Percentiles rank a stretch among this genome's conserved stretches.
Conservation (phyloP, 2,797 vertebrate species). For the Echeneis naucrates region DNA sequence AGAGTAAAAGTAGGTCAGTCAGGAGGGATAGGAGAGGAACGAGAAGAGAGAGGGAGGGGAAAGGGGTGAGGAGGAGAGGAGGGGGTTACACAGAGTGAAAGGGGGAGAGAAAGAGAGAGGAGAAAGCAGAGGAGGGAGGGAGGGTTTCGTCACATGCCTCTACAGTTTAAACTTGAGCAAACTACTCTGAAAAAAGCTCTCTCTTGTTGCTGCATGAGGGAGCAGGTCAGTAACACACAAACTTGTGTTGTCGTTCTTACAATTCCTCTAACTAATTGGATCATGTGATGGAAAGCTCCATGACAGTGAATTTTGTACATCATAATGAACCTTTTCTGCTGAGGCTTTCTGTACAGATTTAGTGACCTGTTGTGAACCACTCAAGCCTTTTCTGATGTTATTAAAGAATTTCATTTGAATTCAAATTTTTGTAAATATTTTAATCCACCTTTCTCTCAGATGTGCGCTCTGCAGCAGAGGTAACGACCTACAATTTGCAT, state of each 20-base stretch:
- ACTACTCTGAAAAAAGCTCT: slow-evolving; percentile 58
- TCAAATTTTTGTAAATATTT: slow-evolving; percentile 8
- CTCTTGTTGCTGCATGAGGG: slow-evolving; percentile 55
- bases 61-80: slow-evolving; percentile 41
- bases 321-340: neutral
- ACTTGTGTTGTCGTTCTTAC: neutral
- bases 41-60: slow-evolving; percentile 48
- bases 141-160: slow-evolving; percentile 77
- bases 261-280: neutral
- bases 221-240: slow-evolving; percentile 51
- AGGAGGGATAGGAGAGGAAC: slow-evolving; percentile 65
- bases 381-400: neutral
- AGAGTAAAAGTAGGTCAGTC: slow-evolving; percentile 84
- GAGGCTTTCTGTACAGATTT: neutral
- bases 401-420: slow-evolving; percentile 24
- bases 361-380: neutral
- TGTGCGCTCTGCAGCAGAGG: neutral
- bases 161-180: slow-evolving; percentile 68
- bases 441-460: neutral
- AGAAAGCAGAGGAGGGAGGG: slow-evolving; percentile 5
- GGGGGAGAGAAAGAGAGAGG: slow-evolving; percentile 36
- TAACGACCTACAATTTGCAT: neutral
- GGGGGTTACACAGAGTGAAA: slow-evolving; percentile 55
- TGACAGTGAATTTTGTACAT: slow-evolving; percentile 10
- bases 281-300: slow-evolving; percentile 3